Evolutionary conservation across 2,797 vertebrate genomes (phyloP).

Genomic region (Mionectes olivaceus): DNA sequence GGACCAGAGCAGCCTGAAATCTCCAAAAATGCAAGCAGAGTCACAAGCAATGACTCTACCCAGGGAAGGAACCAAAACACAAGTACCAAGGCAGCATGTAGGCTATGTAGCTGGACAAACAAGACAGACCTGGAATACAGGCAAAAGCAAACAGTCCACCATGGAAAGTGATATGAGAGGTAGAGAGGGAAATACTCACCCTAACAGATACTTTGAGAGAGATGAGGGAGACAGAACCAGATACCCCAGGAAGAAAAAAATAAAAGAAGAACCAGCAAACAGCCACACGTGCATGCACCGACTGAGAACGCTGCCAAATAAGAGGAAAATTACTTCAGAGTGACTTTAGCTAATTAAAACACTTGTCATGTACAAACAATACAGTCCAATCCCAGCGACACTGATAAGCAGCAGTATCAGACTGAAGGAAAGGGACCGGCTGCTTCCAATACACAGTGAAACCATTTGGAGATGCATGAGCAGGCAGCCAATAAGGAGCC

Average conservation of each 20-base stretch:
- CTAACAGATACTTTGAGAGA: neutral
- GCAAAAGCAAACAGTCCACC: neutral
- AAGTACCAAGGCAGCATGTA: neutral
- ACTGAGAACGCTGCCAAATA: neutral
- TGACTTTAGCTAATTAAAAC: neutral
- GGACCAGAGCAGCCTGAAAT: neutral
- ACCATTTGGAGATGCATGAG: neutral
- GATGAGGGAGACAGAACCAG: neutral
- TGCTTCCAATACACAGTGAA: neutral
- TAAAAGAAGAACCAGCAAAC: neutral
- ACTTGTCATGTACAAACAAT: neutral
- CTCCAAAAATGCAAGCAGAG: neutral
- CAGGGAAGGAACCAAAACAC: neutral
- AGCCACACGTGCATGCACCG: accelerated
- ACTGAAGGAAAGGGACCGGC: neutral
- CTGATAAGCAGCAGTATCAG: conserved; percentile 1
- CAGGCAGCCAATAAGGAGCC: neutral
- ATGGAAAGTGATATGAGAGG: accelerated
- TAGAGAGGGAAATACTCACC: neutral
- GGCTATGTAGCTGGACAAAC: accelerated
- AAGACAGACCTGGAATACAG: neutral
- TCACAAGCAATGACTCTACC: neutral
- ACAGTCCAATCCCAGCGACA: neutral
- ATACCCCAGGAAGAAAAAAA: neutral
- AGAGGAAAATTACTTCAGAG: neutral